These are phyloP conservation scores for Columbina picui DNA, from an alignment of 2,113 vertebrate genomes.

Conservation along the genomic window DNA sequence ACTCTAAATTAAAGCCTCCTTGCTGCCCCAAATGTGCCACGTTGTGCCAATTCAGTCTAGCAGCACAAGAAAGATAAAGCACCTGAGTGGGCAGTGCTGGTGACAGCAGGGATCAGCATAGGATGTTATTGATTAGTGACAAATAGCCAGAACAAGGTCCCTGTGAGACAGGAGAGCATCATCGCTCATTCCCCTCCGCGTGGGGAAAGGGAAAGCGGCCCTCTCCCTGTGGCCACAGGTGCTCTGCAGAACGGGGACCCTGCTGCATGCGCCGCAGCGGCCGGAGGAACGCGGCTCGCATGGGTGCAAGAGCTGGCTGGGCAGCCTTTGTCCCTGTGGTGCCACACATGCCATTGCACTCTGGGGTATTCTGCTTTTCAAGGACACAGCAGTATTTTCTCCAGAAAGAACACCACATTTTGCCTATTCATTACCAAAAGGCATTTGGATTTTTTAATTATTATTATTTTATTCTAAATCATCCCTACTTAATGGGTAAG, in stretches of 20 bases:
- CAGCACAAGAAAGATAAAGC: background rate
- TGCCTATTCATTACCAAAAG: background rate
- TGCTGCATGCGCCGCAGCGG: background rate
- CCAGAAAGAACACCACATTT: background rate
- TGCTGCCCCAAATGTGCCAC: background rate
- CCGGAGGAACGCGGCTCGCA: rapidly evolving
- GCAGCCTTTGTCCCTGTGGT: background rate
- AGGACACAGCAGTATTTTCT: background rate
- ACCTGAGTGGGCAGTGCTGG: background rate
- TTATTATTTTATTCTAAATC: background rate
- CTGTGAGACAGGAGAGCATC: background rate
- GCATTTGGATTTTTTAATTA: background rate
- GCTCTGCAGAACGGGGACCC: background rate
- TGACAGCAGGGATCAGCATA: background rate
- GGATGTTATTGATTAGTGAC: background rate
- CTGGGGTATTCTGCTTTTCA: background rate
- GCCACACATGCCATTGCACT: rapidly evolving
- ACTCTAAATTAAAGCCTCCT: background rate
- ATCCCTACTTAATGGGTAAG: background rate
- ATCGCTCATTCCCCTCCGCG: background rate
- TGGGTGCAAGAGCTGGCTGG: background rate
- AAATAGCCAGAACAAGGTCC: background rate
- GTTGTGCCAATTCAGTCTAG: background rate
- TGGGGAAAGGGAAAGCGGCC: background rate
- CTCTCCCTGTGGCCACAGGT: background rate